These are phyloP conservation scores for Anagrus nilaparvatae DNA, from an alignment of 1,140 invertebrate species.

Conservation along the genomic window DNA sequence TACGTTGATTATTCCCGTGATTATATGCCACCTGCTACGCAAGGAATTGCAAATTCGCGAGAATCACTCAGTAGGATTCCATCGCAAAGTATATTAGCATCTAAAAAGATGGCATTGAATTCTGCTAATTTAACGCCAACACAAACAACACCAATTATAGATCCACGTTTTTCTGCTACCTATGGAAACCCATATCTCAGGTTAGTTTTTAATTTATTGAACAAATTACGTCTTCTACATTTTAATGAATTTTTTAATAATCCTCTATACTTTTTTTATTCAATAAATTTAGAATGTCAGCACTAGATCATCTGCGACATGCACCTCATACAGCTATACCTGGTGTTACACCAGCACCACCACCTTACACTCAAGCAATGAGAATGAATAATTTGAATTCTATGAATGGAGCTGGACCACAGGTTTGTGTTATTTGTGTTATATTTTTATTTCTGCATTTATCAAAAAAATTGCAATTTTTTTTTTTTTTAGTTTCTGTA, in stretches of 20 bases:
- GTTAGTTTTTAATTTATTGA: conserved; percentile 33
- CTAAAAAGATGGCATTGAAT: conserved; percentile 49
- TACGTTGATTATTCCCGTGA: conserved; percentile 79
- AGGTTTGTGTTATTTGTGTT: too few relatives aligned
- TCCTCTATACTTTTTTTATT: conserved; percentile 9
- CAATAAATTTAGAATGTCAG: conserved; percentile 38
- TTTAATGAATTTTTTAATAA: background rate
- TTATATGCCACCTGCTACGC: conserved; percentile 64
- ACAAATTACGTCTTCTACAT: too few relatives aligned
- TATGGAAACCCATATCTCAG: conserved; percentile 83
- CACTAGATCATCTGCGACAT: conserved; percentile 40
- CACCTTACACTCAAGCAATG: conserved; percentile 52
- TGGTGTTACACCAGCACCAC: conserved; percentile 65
- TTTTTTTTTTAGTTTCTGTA: too few relatives aligned
- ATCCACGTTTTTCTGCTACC: conserved; percentile 75
- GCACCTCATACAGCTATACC: conserved; percentile 62
- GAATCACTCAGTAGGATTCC: conserved; percentile 47
- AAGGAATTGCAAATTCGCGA: conserved; percentile 42
- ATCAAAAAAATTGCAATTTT: too few relatives aligned
- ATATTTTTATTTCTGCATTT: too few relatives aligned
- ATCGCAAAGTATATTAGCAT: conserved; percentile 39
- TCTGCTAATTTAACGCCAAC: conserved; percentile 42
- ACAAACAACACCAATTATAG: conserved; percentile 54
- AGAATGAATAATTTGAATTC: conserved; percentile 42
- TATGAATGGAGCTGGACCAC: conserved; percentile 44